phyloP scores from a whole-genome alignment of 2,797 vertebrate genomes.

The Leuciscus waleckii region DNA sequence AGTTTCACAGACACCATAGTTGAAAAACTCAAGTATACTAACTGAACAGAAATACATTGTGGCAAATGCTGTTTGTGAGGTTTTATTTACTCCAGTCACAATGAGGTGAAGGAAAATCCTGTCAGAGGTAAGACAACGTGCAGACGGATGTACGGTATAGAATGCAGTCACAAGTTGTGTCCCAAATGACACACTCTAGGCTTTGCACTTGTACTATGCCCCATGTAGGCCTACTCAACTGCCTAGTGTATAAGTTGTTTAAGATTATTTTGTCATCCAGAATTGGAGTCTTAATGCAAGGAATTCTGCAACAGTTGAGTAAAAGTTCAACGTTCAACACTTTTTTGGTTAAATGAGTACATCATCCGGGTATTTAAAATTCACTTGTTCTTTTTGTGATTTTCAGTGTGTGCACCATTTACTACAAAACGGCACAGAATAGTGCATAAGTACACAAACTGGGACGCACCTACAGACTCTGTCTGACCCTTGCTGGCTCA shows the following conservation, averaged over 20 bases:
- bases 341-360: background rate
- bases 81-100: background rate
- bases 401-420: background rate
- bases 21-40: background rate
- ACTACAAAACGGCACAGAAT: background rate
- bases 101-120: background rate
- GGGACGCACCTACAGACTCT: conserved; percentile 60
- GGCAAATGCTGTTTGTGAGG: background rate
- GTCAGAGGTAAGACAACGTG: background rate
- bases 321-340: background rate
- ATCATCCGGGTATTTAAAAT: background rate
- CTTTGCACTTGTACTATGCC: background rate
- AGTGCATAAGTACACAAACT: background rate
- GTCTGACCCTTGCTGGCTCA: conserved; percentile 64
- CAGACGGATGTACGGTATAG: conserved; percentile 60
- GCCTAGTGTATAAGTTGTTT: background rate
- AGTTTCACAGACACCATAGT: conserved; percentile 3
- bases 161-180: conserved; percentile 62
- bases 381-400: background rate
- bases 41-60: background rate
- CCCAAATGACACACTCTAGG: background rate
- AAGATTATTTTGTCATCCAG: background rate
- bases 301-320: background rate
- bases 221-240: background rate
- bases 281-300: background rate